Evolutionary conservation across 1,140 invertebrate species (phyloP).

Genomic region (Teleopsis dalmanni): DNA sequence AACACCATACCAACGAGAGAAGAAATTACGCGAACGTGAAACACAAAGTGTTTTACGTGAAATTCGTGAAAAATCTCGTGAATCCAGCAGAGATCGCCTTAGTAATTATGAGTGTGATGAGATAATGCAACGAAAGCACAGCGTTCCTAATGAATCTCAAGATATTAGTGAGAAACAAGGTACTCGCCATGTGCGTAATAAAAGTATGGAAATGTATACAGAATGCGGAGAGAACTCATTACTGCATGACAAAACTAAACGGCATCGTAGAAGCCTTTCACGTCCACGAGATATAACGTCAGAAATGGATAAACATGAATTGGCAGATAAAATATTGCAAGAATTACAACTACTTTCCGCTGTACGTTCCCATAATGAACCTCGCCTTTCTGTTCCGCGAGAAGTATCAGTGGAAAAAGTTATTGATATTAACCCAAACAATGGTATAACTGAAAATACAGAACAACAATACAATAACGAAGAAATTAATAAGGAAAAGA

Average conservation of each 20-base stretch:
- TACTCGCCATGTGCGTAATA: constrained; percentile 30
- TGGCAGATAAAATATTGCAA: constrained; percentile 39
- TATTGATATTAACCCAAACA: not conserved
- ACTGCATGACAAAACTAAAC: constrained; percentile 10
- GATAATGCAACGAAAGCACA: constrained; percentile 24
- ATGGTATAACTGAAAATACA: not conserved
- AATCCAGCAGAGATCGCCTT: constrained; percentile 12
- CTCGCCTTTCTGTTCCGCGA: not conserved
- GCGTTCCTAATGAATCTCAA: constrained; percentile 24
- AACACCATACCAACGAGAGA: constrained; percentile 60
- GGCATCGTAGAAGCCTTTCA: constrained; percentile 20
- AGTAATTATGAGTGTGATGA: constrained; percentile 14
- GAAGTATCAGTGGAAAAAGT: constrained; percentile 4
- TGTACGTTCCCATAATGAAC: constrained; percentile 21
- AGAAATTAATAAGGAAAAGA: constrained; percentile 19
- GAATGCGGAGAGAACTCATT: constrained; percentile 10
- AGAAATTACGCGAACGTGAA: constrained; percentile 57
- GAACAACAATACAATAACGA: not conserved
- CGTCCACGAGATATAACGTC: constrained; percentile 24
- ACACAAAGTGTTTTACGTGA: constrained; percentile 57
- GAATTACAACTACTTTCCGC: constrained; percentile 35
- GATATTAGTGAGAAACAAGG: constrained; percentile 3
- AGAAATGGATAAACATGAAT: constrained; percentile 28
- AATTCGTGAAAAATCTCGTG: constrained; percentile 52
- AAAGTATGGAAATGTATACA: constrained; percentile 31